These are phyloP conservation scores for Aurelia aurita complex sp. Pacific DNA, from an alignment of 30 jellyfish, hydroid and myxozoan genomes.

Conservation along the genomic window DNA sequence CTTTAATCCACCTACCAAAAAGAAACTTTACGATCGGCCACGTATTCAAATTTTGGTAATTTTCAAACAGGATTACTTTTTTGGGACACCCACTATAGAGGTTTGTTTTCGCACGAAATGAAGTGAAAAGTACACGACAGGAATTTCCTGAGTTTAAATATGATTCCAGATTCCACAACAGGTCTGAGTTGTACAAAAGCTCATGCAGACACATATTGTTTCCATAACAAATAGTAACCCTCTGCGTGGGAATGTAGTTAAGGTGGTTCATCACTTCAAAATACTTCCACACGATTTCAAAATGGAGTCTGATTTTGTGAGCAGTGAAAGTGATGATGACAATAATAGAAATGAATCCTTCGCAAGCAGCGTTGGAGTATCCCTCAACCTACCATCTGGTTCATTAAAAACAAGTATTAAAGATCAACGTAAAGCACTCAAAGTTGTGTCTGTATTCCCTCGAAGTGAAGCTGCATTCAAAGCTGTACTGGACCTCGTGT, in stretches of 20 bases:
- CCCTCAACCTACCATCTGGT: conserved; percentile 55
- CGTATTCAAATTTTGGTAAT: too few relatives aligned
- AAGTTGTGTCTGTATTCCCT: conserved; percentile 87
- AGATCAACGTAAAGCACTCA: conserved; percentile 56
- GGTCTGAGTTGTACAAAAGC: not conserved
- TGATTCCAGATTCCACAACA: too few relatives aligned
- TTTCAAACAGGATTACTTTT: too few relatives aligned
- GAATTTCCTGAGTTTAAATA: not conserved
- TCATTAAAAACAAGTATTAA: conserved; percentile 15
- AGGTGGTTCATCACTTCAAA: conserved; percentile 9
- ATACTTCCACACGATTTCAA: not conserved
- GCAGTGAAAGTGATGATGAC: conserved; percentile 31
- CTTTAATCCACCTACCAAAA: too few relatives aligned
- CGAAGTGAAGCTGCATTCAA: conserved; percentile 63
- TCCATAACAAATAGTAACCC: not conserved
- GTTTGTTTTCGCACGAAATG: too few relatives aligned
- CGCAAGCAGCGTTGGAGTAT: conserved; percentile 21
- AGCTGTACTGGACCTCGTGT: conserved; percentile 62
- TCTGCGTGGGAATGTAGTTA: conserved; percentile 16
- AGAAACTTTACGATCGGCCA: too few relatives aligned
- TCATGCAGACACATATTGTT: not conserved
- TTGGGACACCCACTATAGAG: too few relatives aligned
- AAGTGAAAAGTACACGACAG: too few relatives aligned
- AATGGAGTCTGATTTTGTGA: conserved; percentile 43
- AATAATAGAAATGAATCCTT: conserved; percentile 15